A percentile compares a stretch with the other conserved stretches of the same genome.
Evolutionary conservation across 2,797 vertebrate genomes (phyloP).

Genomic region (Propithecus perrieri): DNA sequence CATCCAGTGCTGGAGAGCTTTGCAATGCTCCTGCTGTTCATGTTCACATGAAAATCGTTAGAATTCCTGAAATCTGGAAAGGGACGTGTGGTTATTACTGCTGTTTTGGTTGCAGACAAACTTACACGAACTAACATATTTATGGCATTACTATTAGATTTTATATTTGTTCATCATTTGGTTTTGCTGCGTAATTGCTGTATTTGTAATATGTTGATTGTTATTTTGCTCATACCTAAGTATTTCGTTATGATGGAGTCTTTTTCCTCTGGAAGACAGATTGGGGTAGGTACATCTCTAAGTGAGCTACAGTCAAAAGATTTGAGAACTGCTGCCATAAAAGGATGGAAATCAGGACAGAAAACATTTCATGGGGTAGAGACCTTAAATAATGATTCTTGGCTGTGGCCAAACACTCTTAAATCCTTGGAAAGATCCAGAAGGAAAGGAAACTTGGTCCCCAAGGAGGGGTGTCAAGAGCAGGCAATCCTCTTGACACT

Average conservation of each 20-base stretch:
- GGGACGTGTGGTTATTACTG: background rate
- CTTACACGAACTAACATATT: background rate
- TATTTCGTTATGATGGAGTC: background rate
- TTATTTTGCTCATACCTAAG: background rate
- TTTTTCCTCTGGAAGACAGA: background rate
- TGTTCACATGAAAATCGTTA: background rate
- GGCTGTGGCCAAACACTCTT: background rate
- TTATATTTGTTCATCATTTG: background rate
- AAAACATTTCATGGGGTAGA: background rate
- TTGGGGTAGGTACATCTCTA: background rate
- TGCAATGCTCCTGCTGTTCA: background rate
- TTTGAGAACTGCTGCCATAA: background rate
- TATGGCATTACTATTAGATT: background rate
- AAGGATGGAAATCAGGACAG: background rate
- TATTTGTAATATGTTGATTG: background rate
- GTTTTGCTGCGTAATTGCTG: background rate
- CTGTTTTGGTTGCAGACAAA: background rate
- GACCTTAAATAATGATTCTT: background rate
- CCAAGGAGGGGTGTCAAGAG: rapidly evolving
- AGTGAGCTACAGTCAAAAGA: background rate
- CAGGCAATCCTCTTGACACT: background rate
- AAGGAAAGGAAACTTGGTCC: background rate
- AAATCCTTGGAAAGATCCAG: background rate
- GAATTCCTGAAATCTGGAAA: background rate
- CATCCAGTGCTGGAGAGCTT: background rate